Percentiles rank a stretch among this genome's conserved stretches.
Conservation (phyloP, 2,888 invertebrate genomes). For the Vandiemenella viatica region DNA sequence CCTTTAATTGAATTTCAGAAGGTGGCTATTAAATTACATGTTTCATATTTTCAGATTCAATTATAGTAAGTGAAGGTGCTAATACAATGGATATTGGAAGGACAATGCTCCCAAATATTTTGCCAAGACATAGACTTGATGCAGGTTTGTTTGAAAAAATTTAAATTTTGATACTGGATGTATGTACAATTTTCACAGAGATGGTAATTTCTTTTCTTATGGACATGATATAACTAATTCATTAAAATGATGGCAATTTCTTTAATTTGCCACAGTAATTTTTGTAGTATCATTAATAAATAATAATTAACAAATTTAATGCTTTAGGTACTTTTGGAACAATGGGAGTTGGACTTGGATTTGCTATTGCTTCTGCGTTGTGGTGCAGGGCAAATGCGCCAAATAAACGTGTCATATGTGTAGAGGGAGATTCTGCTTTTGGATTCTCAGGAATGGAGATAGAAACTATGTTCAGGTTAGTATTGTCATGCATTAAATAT, state of each 20-base stretch:
- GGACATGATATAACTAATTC: not conserved
- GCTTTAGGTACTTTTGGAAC: slow-evolving; percentile 69
- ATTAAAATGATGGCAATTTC: not conserved
- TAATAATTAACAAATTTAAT: too few species aligned
- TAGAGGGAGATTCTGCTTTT: slow-evolving; percentile 95
- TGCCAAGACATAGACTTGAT: slow-evolving; percentile 78
- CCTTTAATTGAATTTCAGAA: too few species aligned
- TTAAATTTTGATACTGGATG: too few species aligned
- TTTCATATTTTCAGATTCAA: slow-evolving; percentile 50
- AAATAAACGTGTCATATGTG: slow-evolving; percentile 71
- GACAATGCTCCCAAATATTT: slow-evolving; percentile 66
- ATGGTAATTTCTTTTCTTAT: not conserved
- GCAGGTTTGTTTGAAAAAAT: slow-evolving; percentile 44
- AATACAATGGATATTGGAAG: slow-evolving; percentile 98
- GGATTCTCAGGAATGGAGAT: slow-evolving; percentile 98
- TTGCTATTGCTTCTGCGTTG: slow-evolving; percentile 81
- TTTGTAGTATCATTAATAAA: too few species aligned
- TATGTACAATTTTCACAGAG: too few species aligned
- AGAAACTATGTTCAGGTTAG: slow-evolving; percentile 73
- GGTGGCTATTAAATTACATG: too few species aligned
- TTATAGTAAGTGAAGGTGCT: slow-evolving; percentile 93
- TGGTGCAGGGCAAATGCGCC: slow-evolving; percentile 73
- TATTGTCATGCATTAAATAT: too few species aligned
- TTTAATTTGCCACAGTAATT: too few species aligned
- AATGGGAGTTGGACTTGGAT: slow-evolving; percentile 90